phyloP scores from a whole-genome alignment of 2,113 vertebrate species.

The Lycaon pictus region DNA sequence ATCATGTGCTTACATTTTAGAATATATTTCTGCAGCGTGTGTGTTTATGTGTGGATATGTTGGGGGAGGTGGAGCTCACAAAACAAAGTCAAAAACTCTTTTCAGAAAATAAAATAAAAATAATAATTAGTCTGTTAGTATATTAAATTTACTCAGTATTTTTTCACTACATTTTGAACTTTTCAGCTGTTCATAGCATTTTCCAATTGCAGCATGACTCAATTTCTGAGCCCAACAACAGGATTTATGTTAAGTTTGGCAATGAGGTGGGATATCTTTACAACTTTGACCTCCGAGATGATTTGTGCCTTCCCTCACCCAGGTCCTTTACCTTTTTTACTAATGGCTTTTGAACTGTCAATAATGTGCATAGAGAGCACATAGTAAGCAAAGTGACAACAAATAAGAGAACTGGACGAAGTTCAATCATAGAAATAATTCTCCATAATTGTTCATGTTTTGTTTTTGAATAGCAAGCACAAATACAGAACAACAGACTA shows the following conservation, averaged over 20 bases:
- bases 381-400: neutral
- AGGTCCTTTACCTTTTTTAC: neutral
- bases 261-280: neutral
- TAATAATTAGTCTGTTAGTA: neutral
- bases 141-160: neutral
- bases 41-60: neutral
- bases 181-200: slow-evolving; percentile 35
- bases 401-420: neutral
- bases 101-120: slow-evolving; percentile 41
- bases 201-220: neutral
- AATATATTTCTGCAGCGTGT: neutral
- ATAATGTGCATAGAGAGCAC: neutral
- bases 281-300: neutral
- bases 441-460: neutral
- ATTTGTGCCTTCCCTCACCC: neutral
- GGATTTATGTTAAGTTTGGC: neutral
- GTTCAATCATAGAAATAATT: neutral
- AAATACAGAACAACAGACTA: neutral
- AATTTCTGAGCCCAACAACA: slow-evolving; percentile 8
- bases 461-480: slow-evolving; percentile 35
- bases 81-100: neutral
- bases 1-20: slow-evolving; percentile 29
- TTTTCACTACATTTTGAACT: slow-evolving; percentile 24
- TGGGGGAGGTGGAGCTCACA: neutral
- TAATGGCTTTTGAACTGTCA: neutral